phyloP scores from a whole-genome alignment of 2,113 vertebrate genomes.

The Tautogolabrus adspersus region DNA sequence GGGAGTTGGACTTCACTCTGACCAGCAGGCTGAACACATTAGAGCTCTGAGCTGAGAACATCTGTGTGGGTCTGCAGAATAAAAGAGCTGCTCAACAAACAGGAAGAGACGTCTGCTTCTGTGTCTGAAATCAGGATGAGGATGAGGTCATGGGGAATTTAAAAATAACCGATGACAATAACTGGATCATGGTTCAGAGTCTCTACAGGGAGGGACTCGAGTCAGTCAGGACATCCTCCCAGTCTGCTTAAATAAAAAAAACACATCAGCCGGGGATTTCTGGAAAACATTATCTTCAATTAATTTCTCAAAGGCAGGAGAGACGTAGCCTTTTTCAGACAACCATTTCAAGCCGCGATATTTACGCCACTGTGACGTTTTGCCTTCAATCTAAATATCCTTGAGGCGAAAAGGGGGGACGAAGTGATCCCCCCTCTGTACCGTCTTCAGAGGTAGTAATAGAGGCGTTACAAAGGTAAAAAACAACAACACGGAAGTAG shows the following conservation, averaged over 20 bases:
- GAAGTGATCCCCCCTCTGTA: too few relatives aligned
- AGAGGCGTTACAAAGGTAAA: too few relatives aligned
- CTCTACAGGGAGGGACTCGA: constrained; percentile 38
- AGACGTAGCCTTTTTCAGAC: background rate
- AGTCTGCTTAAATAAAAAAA: constrained; percentile 38
- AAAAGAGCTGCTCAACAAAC: background rate
- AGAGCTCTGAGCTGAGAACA: background rate
- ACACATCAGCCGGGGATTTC: constrained; percentile 42
- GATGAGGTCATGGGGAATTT: constrained; percentile 65
- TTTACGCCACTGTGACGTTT: too few relatives aligned
- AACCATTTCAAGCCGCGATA: too few relatives aligned
- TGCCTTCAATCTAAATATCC: too few relatives aligned
- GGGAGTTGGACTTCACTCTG: background rate
- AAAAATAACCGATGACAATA: constrained; percentile 71
- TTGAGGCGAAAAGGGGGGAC: too few relatives aligned
- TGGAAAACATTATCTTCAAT: constrained; percentile 46
- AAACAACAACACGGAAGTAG: too few relatives aligned
- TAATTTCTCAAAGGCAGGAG: constrained; percentile 47
- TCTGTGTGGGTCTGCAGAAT: background rate
- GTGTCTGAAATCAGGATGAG: constrained; percentile 60
- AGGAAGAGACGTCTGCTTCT: constrained; percentile 34
- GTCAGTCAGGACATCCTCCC: constrained; percentile 47
- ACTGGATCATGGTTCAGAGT: constrained; percentile 57
- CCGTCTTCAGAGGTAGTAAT: too few relatives aligned
- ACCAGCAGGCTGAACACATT: background rate